Evolutionary conservation across 2,113 vertebrate genomes (phyloP).

Genomic region (Crypturellus undulatus): DNA sequence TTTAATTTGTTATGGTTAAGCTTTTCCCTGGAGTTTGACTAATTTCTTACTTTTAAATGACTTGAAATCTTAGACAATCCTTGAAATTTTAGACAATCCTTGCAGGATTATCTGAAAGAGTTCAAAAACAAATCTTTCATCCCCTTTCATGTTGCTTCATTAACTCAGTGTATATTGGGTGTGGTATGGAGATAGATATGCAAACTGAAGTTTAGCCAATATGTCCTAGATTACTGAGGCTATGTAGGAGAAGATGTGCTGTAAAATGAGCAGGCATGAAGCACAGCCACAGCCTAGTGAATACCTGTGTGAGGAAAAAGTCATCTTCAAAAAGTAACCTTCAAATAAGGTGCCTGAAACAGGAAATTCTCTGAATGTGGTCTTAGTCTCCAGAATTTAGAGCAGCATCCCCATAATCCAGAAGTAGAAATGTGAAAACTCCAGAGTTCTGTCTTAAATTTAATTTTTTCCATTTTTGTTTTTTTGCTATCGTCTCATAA

Average conservation of each 20-base stretch:
- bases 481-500: not conserved
- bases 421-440: not conserved
- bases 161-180: not conserved
- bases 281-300: not conserved
- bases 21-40: not conserved
- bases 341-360: not conserved
- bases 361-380: not conserved
- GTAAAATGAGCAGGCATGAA: not conserved
- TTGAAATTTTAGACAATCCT: too few species aligned
- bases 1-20: not conserved
- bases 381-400: fast-evolving
- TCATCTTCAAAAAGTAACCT: not conserved
- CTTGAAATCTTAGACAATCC: too few species aligned
- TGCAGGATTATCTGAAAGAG: not conserved
- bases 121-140: not conserved
- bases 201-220: not conserved
- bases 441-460: not conserved
- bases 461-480: not conserved
- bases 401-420: not conserved
- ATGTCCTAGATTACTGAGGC: not conserved
- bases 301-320: not conserved
- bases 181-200: not conserved
- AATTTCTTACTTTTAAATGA: not conserved
- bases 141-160: not conserved
- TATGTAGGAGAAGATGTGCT: not conserved